Evolutionary conservation across 2,797 vertebrate species (phyloP), one percentile per base, ranked within the genome.

Genomic region (Helostoma temminkii): DNA sequence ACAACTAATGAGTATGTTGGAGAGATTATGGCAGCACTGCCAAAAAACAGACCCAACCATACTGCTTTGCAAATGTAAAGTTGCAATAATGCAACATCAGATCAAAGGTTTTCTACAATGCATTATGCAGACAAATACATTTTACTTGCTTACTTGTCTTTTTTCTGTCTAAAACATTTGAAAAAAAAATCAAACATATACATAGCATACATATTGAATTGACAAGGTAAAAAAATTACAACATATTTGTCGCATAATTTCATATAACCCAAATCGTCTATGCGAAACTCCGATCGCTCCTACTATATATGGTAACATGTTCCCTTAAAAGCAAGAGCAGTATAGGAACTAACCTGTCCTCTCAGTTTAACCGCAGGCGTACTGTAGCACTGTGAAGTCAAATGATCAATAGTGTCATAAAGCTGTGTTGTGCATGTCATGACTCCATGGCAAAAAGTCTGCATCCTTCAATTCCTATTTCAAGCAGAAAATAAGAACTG

Each of bases 351-450:
- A 25, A 46, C 14, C 32, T 16, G 47, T 34, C 42, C 42, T 43
- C 37, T 41, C 26, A 66, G 39, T 3, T 6, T 16, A 62, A 5
- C 26, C 22, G 18, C 53, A 10, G 41, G 26, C 28, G n/a, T 6
- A n/a, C 9, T 43, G 6, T 24, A 6, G 32, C 36, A 58, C 14
- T 15, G 22, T 25, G 16, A 30, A 54, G 24, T 41, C 65, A 55
- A 64, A 58, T 48, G 41, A 71, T 68, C 66, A 77, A 76, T 68
- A 25, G 9, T 18, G 7, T 16, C 36, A 56, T 49, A 58, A 76
- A 71, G 60, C 49, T 43, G 47, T 50, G 58, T 22, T 48, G 56
- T 43, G 14, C 34, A 48, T 49, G 42, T 32, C 42, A 53, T 26
- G 56, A 41, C 57, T 69, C 54, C 9, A 79, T 62, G 34, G 48